Evolutionary conservation across 2,888 invertebrate species (phyloP).

Genomic region (Omphaloscelis lunosa): DNA sequence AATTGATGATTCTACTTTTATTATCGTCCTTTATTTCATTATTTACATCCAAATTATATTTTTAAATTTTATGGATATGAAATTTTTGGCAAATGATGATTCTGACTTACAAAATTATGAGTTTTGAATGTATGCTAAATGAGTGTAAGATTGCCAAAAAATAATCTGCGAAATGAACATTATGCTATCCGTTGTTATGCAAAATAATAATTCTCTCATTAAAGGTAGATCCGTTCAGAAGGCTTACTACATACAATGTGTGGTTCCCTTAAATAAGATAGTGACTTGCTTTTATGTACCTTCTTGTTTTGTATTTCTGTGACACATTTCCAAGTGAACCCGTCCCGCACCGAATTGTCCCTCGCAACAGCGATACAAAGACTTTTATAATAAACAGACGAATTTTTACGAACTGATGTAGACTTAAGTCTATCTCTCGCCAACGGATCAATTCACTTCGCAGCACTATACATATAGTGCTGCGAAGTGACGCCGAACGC

Average conservation of each 20-base stretch:
- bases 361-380: conserved; percentile 1
- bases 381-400: conserved; percentile 3
- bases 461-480: conserved; percentile 67
- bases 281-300: not conserved
- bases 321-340: not conserved
- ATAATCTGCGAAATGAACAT: too few relatives aligned
- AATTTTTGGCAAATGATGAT: too few relatives aligned
- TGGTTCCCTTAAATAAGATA: not conserved
- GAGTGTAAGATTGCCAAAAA: too few relatives aligned
- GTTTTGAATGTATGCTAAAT: too few relatives aligned
- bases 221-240: not conserved
- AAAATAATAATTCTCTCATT: too few relatives aligned
- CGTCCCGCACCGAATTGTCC: not conserved
- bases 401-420: conserved; percentile 15
- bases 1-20: too few relatives aligned
- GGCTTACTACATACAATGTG: not conserved
- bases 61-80: too few relatives aligned
- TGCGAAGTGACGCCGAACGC: conserved; percentile 38
- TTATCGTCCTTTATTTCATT: too few relatives aligned
- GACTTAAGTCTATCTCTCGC: conserved; percentile 1
- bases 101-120: too few relatives aligned
- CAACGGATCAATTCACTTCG: conserved; percentile 60
- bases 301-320: not conserved
- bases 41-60: too few relatives aligned
- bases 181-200: too few relatives aligned